phyloP scores from a whole-genome alignment of 2,888 invertebrate genomes.

The Panzeria rudis region DNA sequence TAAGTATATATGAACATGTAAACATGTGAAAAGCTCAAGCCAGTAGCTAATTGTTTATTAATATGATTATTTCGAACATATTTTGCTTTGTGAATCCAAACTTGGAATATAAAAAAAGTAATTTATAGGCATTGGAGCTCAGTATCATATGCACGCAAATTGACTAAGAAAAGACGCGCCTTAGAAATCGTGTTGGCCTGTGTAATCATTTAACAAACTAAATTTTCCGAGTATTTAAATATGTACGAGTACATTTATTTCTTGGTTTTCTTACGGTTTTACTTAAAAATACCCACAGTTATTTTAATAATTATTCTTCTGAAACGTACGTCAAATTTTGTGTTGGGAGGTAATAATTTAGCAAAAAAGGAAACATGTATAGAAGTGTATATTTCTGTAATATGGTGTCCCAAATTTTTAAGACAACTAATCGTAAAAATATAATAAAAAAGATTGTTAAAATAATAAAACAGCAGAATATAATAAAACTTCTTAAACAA shows the following conservation, averaged over 20 bases:
- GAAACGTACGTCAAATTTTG: not conserved
- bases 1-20: no score
- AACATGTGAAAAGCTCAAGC: no score
- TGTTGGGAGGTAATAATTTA: not conserved
- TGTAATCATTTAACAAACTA: conserved; percentile 32
- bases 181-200: no score
- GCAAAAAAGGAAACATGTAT: no score
- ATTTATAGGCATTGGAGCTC: no score
- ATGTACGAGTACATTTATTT: not conserved
- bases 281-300: not conserved
- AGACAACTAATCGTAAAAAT: not conserved
- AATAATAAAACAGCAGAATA: no score
- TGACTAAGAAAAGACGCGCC: no score
- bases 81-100: no score
- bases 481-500: not conserved
- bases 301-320: not conserved
- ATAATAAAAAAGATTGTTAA: not conserved
- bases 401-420: not conserved
- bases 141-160: no score
- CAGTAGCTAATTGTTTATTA: no score
- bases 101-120: no score
- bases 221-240: conserved; percentile 1
- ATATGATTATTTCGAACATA: no score
- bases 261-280: not conserved
- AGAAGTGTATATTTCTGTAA: not conserved